Conservation (phyloP, 30 jellyfish, hydroid and myxozoan genomes). For the Hydractinia echinata region DNA sequence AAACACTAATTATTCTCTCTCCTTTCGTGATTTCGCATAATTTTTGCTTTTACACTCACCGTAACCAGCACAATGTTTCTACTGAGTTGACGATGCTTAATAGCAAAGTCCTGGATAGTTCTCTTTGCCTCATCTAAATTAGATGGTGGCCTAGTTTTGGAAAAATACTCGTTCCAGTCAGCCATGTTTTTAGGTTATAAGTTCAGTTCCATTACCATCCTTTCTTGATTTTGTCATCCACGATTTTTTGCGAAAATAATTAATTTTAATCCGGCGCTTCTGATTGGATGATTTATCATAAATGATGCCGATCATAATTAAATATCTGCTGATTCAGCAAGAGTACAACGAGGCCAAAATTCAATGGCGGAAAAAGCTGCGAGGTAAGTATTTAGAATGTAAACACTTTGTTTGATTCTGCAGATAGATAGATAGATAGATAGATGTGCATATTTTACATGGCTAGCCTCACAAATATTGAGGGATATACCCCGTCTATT, state of each 20-base stretch:
- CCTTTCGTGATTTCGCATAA: slow-evolving; percentile 22
- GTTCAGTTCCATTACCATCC: background rate
- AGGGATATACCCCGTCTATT: too few species aligned
- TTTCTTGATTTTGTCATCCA: background rate
- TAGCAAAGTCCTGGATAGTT: slow-evolving; percentile 89
- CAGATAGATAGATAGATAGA: too few species aligned
- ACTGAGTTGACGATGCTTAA: slow-evolving; percentile 90
- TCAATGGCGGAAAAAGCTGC: too few species aligned
- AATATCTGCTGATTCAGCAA: too few species aligned
- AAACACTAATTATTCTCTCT: slow-evolving; percentile 12
- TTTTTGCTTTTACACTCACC: slow-evolving; percentile 57
- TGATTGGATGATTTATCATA: slow-evolving; percentile 10
- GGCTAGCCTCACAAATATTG: too few species aligned
- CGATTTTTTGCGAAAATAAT: slow-evolving; percentile 13
- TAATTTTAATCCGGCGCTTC: background rate
- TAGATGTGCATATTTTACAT: too few species aligned
- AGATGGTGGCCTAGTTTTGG: slow-evolving; percentile 92
- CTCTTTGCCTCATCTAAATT: slow-evolving; percentile 96
- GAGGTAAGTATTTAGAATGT: too few species aligned
- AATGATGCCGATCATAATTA: slow-evolving; percentile 17
- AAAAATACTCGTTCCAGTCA: slow-evolving; percentile 92
- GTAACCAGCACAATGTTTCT: slow-evolving; percentile 90
- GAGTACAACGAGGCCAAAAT: too few species aligned
- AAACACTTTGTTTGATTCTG: too few species aligned
- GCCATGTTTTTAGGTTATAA: slow-evolving; percentile 56